These are phyloP conservation scores for Eulithis testata DNA, from an alignment of 2,888 invertebrate genomes.

Conservation along the genomic window DNA sequence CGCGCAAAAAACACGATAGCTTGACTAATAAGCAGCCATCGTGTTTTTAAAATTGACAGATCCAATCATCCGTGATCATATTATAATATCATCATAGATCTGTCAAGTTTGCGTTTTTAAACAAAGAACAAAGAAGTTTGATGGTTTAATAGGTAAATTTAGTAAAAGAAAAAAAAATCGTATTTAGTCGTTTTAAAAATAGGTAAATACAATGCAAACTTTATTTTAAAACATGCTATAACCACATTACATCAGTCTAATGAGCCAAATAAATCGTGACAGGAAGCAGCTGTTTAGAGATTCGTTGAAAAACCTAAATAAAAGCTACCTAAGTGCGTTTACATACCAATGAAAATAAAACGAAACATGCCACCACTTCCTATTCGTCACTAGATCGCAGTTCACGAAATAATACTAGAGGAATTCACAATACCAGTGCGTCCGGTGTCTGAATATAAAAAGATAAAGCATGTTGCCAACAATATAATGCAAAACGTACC, in stretches of 20 bases:
- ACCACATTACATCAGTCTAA: slow-evolving; percentile 33
- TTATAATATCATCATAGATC: too few species aligned
- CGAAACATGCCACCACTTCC: not conserved
- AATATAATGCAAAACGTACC: too few species aligned
- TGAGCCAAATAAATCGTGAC: slow-evolving; percentile 36
- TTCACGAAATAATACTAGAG: too few species aligned
- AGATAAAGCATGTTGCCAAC: too few species aligned
- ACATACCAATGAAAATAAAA: slow-evolving; percentile 35
- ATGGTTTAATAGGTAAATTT: too few species aligned
- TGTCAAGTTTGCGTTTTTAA: too few species aligned
- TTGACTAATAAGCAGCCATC: slow-evolving; percentile 14
- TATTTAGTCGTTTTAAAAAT: not conserved
- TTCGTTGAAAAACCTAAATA: slow-evolving; percentile 27
- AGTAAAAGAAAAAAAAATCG: not conserved
- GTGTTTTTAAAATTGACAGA: slow-evolving; percentile 6
- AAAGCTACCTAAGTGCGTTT: slow-evolving; percentile 32
- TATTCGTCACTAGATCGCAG: not conserved
- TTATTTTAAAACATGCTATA: slow-evolving; percentile 12
- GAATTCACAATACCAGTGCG: not conserved
- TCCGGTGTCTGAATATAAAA: not conserved
- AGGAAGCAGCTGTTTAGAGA: slow-evolving; percentile 34
- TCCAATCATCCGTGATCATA: too few species aligned
- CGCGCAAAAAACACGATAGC: slow-evolving; percentile 6
- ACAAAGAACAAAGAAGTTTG: too few species aligned
- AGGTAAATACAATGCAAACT: not conserved